A percentile compares a stretch with the other conserved stretches of the same genome.
phyloP scores from a whole-genome alignment of 2,888 invertebrate genomes.

The Drosophila engyochracea region DNA sequence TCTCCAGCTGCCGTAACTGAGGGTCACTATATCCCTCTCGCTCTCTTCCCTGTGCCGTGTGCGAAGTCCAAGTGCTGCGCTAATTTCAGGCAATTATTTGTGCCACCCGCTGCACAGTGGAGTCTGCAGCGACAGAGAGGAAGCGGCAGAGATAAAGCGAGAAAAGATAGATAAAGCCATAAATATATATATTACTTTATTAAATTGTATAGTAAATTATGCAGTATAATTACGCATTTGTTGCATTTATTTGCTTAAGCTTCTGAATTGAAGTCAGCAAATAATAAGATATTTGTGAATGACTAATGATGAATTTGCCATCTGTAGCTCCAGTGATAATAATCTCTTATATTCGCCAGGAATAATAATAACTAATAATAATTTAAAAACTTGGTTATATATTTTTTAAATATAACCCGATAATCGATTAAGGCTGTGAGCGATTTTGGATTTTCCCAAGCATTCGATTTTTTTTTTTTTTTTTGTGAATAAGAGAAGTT shows the following conservation, averaged over 20 bases:
- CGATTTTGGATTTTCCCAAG: neutral
- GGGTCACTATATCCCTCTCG: conserved; percentile 16
- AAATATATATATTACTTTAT: neutral
- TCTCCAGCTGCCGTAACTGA: neutral
- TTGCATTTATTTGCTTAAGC: neutral
- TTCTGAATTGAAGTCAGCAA: neutral
- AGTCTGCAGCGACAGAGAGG: neutral
- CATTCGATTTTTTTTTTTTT: neutral
- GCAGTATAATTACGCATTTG: neutral
- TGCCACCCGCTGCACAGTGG: conserved; percentile 58
- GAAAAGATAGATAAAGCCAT: neutral
- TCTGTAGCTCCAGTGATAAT: neutral
- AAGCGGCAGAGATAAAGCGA: neutral
- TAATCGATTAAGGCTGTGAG: neutral
- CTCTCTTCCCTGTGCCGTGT: conserved; percentile 25
- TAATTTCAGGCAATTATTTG: conserved; percentile 81
- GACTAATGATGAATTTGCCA: neutral
- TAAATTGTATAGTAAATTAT: neutral
- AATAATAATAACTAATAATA: neutral
- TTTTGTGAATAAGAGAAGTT: neutral
- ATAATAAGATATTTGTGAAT: neutral
- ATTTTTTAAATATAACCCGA: neutral
- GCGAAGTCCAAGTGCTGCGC: conserved; percentile 46
- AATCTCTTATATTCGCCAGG: neutral
- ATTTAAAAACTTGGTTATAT: neutral